These are phyloP conservation scores for Buathra laborator DNA, from an alignment of 2,888 invertebrate species.

Conservation along the genomic window DNA sequence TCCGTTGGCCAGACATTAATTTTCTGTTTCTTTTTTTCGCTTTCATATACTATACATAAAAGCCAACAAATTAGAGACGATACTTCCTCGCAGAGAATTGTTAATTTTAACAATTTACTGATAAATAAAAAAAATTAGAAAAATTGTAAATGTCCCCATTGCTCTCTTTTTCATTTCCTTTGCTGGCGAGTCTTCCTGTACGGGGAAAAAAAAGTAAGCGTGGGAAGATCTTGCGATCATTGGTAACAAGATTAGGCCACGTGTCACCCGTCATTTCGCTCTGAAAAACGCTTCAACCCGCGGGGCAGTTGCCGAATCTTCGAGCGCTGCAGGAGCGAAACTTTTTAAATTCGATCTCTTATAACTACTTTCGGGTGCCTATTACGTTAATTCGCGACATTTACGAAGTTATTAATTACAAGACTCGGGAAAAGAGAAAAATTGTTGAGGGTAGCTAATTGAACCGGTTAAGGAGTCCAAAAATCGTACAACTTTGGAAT, in stretches of 20 bases:
- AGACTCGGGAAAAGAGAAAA: neutral
- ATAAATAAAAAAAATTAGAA: too few relatives aligned
- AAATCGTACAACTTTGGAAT: neutral
- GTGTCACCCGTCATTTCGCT: constrained; percentile 4
- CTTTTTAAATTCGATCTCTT: constrained; percentile 49
- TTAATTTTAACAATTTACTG: too few relatives aligned
- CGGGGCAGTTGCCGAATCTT: constrained; percentile 37
- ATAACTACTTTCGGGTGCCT: constrained; percentile 14
- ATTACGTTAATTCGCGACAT: constrained; percentile 9
- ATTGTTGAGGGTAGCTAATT: constrained; percentile 34
- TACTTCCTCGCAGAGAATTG: too few relatives aligned
- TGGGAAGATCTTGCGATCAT: constrained; percentile 15
- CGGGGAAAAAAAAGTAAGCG: neutral
- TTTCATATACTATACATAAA: too few relatives aligned
- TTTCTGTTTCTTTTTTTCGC: too few relatives aligned
- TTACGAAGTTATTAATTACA: constrained; percentile 31
- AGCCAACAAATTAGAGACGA: too few relatives aligned
- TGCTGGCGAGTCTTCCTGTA: too few relatives aligned
- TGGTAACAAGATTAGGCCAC: constrained; percentile 3
- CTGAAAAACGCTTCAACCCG: constrained; percentile 22
- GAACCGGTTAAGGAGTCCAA: constrained; percentile 2
- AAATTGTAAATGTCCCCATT: too few relatives aligned
- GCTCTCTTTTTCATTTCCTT: too few relatives aligned
- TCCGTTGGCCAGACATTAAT: too few relatives aligned
- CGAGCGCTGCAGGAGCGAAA: constrained; percentile 16